A percentile compares a stretch with the other conserved stretches of the same genome.
phyloP scores from a whole-genome alignment of 2,797 vertebrate species.

The Syngnathus acus region DNA sequence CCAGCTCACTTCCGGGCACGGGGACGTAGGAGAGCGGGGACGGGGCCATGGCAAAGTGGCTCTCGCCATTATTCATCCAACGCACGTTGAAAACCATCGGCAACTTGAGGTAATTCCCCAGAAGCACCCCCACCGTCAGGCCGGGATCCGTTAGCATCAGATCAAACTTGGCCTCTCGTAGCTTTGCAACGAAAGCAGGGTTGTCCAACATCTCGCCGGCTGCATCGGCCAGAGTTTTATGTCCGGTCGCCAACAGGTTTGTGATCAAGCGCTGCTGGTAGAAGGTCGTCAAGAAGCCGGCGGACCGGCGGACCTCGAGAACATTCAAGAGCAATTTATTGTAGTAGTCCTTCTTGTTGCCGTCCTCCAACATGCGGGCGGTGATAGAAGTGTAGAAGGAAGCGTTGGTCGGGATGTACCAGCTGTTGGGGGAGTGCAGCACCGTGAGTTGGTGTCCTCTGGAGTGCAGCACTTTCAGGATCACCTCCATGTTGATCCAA shows the following conservation, averaged over 20 bases:
- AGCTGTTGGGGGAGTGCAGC: conserved; percentile 46
- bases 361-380: conserved; percentile 30
- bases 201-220: conserved; percentile 43
- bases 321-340: conserved; percentile 18
- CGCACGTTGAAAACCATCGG: conserved; percentile 60
- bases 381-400: conserved; percentile 41
- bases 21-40: conserved; percentile 61
- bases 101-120: conserved; percentile 54
- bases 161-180: conserved; percentile 54
- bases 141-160: conserved; percentile 58
- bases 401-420: conserved; percentile 48
- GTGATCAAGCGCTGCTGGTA: conserved; percentile 34
- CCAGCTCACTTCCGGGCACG: conserved; percentile 46
- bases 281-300: conserved; percentile 29
- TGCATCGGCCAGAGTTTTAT: conserved; percentile 15
- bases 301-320: conserved; percentile 27
- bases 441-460: conserved; percentile 60
- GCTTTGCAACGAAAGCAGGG: conserved; percentile 32
- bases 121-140: conserved; percentile 37
- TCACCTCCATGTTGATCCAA: conserved; percentile 65
- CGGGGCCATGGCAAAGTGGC: conserved; percentile 46
- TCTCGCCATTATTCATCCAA: conserved; percentile 56
- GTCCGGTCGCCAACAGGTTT: conserved; percentile 3
- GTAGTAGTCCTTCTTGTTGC: conserved; percentile 16
- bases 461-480: conserved; percentile 51